Evolutionary conservation across 2,113 vertebrate species (phyloP).

Genomic region (Struthidea cinerea): DNA sequence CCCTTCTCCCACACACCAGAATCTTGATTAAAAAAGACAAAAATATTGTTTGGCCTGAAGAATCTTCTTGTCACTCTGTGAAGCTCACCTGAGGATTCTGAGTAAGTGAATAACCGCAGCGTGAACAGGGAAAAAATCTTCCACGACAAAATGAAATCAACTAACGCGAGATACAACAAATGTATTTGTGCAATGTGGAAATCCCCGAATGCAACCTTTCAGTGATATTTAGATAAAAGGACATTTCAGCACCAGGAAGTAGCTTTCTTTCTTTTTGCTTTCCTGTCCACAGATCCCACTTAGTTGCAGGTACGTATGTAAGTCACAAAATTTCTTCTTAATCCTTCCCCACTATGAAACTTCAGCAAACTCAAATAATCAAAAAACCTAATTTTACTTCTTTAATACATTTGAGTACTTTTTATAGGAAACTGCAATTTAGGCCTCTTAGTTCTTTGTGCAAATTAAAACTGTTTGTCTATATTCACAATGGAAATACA

Average conservation of each 20-base stretch:
- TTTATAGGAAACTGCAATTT: slow-evolving; percentile 54
- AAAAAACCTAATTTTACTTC: background rate
- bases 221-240: background rate
- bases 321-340: background rate
- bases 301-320: background rate
- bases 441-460: slow-evolving; percentile 7
- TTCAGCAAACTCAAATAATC: background rate
- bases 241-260: background rate
- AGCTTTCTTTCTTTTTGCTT: background rate
- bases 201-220: background rate
- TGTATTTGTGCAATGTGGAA: background rate
- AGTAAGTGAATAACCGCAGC: background rate
- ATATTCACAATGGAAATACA: background rate
- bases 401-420: background rate
- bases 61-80: background rate
- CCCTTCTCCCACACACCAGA: background rate
- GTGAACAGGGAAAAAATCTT: background rate
- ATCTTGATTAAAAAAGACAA: background rate
- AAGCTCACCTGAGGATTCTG: background rate
- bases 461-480: slow-evolving; percentile 11
- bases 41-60: background rate
- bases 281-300: background rate
- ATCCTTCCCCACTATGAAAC: background rate
- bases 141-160: background rate
- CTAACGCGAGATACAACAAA: background rate